Evolutionary conservation across 2,888 invertebrate genomes (phyloP).

Genomic region (Scotopteryx bipunctaria): DNA sequence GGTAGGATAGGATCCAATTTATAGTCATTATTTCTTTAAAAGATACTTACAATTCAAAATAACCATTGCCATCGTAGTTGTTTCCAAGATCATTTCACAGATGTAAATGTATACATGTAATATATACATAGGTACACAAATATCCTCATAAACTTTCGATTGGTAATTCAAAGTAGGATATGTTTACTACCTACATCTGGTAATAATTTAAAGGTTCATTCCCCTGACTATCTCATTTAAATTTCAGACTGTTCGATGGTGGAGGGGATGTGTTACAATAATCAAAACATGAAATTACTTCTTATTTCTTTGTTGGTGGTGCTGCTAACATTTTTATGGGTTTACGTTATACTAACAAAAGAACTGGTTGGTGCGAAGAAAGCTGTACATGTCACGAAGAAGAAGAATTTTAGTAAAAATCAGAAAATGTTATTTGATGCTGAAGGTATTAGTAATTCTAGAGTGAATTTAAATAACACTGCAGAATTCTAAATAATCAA

Average conservation of each 20-base stretch:
- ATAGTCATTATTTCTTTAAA: no score
- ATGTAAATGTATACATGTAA: no score
- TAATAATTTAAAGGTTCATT: no score
- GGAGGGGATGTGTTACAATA: constrained; percentile 55
- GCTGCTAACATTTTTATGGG: constrained; percentile 50
- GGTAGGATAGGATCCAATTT: no score
- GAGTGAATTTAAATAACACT: background rate
- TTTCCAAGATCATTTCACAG: no score
- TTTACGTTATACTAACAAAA: constrained; percentile 61
- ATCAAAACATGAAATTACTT: constrained; percentile 52
- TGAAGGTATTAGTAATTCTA: constrained; percentile 23
- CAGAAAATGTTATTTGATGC: constrained; percentile 12
- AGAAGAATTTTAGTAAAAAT: constrained; percentile 10
- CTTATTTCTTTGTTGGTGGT: constrained; percentile 51
- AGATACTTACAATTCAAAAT: no score
- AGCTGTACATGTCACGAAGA: constrained; percentile 17
- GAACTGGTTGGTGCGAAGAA: constrained; percentile 39
- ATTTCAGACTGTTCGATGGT: constrained; percentile 68
- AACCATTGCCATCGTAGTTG: no score
- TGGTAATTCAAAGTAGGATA: no score
- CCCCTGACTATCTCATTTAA: constrained; percentile 35
- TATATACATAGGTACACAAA: no score
- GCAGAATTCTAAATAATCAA: no score
- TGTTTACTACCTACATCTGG: no score
- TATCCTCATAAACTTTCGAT: no score